Percentiles rank a stretch among this genome's conserved stretches.
phyloP scores from a whole-genome alignment of 2,113 vertebrate genomes.

The Malaclemys terrapin region DNA sequence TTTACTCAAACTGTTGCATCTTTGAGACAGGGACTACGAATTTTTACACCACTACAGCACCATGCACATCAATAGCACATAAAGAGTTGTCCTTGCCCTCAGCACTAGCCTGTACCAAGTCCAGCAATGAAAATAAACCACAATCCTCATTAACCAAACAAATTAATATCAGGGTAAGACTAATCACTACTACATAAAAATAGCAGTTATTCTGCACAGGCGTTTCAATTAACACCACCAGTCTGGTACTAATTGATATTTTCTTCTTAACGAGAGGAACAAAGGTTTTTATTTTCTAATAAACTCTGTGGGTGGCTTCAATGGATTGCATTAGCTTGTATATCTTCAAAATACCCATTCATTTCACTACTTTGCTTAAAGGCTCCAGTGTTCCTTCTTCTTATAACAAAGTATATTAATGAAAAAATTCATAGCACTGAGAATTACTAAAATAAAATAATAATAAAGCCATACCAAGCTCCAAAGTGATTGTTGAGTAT shows the following conservation, averaged over 20 bases:
- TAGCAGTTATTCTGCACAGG: neutral
- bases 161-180: neutral
- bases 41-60: neutral
- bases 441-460: neutral
- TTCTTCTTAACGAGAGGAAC: neutral
- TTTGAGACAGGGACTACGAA: neutral
- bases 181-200: neutral
- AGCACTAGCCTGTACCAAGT: neutral
- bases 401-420: neutral
- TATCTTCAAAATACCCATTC: neutral
- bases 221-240: neutral
- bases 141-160: neutral
- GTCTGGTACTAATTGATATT: neutral
- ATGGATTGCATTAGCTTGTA: neutral
- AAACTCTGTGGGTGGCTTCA: neutral
- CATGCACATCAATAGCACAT: neutral
- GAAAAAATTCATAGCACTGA: neutral
- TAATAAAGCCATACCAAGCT: neutral
- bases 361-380: neutral
- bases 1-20: neutral
- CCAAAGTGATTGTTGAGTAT: neutral
- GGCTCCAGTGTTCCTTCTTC: rapidly evolving
- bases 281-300: neutral
- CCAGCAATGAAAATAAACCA: neutral
- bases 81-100: neutral